Evolutionary conservation across 2,888 invertebrate species (phyloP).

Genomic region (Ichneumon xanthorius): DNA sequence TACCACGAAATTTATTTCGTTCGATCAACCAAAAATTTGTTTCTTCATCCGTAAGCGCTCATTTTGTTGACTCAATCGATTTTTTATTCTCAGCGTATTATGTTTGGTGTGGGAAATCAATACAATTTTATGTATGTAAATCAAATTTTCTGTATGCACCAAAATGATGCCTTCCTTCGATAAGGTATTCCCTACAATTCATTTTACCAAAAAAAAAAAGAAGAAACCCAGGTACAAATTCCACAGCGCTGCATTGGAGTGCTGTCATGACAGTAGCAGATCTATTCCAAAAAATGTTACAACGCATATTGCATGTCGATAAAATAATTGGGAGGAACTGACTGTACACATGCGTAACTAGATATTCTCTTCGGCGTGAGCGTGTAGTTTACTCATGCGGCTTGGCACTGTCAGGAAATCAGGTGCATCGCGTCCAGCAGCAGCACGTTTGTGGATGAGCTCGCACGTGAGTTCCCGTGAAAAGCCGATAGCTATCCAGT

Average conservation of each 20-base stretch:
- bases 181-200: not conserved
- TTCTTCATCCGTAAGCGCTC: too few relatives aligned
- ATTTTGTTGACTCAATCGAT: too few relatives aligned
- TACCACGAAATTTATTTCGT: too few relatives aligned
- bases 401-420: constrained; percentile 31
- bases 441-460: constrained; percentile 1
- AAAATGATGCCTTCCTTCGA: too few relatives aligned
- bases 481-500: constrained; percentile 15
- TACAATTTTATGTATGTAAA: too few relatives aligned
- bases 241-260: not conserved
- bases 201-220: not conserved
- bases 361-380: not conserved
- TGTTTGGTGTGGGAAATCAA: too few relatives aligned
- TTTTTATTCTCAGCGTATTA: too few relatives aligned
- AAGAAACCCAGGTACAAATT: too few relatives aligned
- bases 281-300: not conserved
- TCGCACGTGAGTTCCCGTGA: constrained; percentile 9
- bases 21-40: too few relatives aligned
- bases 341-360: not conserved
- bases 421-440: constrained; percentile 6
- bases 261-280: not conserved
- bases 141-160: too few relatives aligned
- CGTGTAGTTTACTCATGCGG: constrained; percentile 19
- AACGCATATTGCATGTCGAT: not conserved
- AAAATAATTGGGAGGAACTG: not conserved